phyloP scores from a whole-genome alignment of 2,113 vertebrate genomes.

The Empidonax traillii region DNA sequence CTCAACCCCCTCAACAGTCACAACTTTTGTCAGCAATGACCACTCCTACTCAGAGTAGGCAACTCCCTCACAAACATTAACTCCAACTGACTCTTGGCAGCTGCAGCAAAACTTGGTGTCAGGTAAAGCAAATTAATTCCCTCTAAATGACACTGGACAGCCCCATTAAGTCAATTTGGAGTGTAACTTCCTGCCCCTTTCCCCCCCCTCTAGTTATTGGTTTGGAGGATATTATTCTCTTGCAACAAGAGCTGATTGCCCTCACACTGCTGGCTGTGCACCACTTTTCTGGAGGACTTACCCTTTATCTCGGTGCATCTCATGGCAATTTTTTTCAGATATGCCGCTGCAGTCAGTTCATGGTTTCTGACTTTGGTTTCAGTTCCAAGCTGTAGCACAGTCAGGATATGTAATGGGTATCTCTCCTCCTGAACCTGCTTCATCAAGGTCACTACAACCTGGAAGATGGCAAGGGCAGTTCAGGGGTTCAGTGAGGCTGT shows the following conservation, averaged over 20 bases:
- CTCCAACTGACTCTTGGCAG: background rate
- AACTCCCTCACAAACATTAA: background rate
- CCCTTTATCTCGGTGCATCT: constrained; percentile 86
- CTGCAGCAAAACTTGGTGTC: background rate
- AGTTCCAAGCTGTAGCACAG: constrained; percentile 83
- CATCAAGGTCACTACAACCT: constrained; percentile 86
- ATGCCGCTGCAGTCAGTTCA: constrained; percentile 81
- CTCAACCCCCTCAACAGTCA: background rate
- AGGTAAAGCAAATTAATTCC: background rate
- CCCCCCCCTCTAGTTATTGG: background rate
- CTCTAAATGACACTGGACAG: background rate
- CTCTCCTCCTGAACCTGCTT: constrained; percentile 74
- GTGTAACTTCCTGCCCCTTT: background rate
- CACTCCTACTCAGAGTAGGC: background rate
- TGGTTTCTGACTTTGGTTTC: constrained; percentile 81
- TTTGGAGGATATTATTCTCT: background rate
- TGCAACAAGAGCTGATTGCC: background rate
- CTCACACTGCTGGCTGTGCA: background rate
- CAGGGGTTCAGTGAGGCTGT: background rate
- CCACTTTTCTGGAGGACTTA: constrained; percentile 18
- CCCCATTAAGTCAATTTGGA: background rate
- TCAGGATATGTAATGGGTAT: constrained; percentile 81
- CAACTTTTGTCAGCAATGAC: background rate
- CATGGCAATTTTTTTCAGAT: constrained; percentile 85
- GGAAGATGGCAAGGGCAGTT: background rate